Base-by-base conservation (phyloP, 2,113 vertebrate genomes). In the Seriola dumerili region DNA sequence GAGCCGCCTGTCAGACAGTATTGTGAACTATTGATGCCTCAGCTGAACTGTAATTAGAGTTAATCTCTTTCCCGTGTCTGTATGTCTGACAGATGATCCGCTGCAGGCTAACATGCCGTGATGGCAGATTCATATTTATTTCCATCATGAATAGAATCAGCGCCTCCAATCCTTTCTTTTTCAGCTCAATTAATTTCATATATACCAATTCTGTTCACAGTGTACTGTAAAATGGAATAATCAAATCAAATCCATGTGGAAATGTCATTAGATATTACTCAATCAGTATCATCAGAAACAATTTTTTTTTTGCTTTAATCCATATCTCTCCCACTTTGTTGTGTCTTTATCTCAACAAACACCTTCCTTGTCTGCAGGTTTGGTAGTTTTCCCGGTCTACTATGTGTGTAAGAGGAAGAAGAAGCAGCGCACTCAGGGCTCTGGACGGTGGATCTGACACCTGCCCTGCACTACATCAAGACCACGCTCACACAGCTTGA, bases 391-490 rank as follows among this genome's bases (percentile, higher is more conserved):
- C 90, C 98, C 98, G 40, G 92, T 99, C 92, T 99, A 99, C 95
- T 99, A 97, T 87, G 95, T 98, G 94, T 99, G 97, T 94, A 99
- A 99, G 95, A 97, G 96, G 95, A 96, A 96, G 93, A 97, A 96
- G 95, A 99, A 99, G 93, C 96, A 96, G 94, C 97, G 97, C 68
- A 96, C 97, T 79, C 96, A 93, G 67, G 94, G 91, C 19, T 90
- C 93, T 0, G 92, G 92, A 42, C 90, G 91, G 2, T 95, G 94
- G 94, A 85, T 94, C 78, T 96, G 91, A 94, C 44, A 55, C 63
- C 46, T 32, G 6, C 85, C 29, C 72, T 71, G 55, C 38, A 46
- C 61, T n/a, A 36, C 62, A 54, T 8, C 48, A 7, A n/a, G 23
- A 42, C 63, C 57, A 13, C 8, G 21, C 50, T 25, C 52, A 64